A percentile compares a stretch with the other conserved stretches of the same genome.
These are phyloP conservation scores for Aldabrachelys gigantea DNA, from an alignment of 2,113 vertebrate species.

Conservation along the genomic window DNA sequence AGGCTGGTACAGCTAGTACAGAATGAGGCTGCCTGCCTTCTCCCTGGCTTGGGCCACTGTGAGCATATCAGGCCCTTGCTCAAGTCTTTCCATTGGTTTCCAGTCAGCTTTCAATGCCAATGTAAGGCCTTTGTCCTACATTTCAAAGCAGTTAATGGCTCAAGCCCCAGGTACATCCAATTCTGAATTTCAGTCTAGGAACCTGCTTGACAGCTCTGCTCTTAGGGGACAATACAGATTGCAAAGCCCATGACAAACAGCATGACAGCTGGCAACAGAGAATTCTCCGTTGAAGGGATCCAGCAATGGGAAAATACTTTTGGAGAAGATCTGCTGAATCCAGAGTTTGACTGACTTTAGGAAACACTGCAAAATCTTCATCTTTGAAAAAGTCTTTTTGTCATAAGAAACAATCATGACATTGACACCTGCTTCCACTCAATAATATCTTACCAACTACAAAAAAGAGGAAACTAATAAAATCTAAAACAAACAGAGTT, in stretches of 20 bases:
- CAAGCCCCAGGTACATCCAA: neutral
- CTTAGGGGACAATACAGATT: neutral
- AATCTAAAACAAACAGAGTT: neutral
- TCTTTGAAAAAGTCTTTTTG: no score
- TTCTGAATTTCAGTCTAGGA: neutral
- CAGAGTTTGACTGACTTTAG: neutral
- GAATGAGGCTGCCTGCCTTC: neutral
- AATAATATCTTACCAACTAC: neutral
- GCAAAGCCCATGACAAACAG: neutral
- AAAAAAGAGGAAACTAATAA: neutral
- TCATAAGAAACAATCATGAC: neutral
- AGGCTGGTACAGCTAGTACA: neutral
- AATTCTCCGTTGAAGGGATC: neutral
- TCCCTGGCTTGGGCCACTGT: neutral
- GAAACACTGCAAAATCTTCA: neutral
- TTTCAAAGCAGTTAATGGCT: neutral
- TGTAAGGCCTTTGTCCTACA: neutral
- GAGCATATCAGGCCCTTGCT: neutral
- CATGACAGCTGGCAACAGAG: neutral
- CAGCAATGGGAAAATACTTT: neutral
- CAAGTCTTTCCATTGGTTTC: neutral
- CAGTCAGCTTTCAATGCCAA: neutral
- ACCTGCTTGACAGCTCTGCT: neutral
- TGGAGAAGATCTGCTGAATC: neutral
- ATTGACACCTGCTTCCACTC: neutral